These are phyloP conservation scores for Scaptomyza pallida DNA, from an alignment of 1,140 invertebrate species.

Conservation along the genomic window DNA sequence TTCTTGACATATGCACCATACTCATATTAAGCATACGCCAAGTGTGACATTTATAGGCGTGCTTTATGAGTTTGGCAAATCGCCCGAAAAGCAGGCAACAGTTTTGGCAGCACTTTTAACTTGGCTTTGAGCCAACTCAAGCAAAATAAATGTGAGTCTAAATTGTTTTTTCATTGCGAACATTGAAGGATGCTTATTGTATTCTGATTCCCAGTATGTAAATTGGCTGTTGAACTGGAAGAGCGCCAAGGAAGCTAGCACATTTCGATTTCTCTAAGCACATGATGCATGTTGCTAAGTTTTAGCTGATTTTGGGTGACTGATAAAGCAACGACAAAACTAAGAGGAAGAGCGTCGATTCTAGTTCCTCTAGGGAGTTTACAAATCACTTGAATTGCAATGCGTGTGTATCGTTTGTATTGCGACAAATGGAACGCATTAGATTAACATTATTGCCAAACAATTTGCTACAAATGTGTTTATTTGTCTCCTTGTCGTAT, in stretches of 20 bases:
- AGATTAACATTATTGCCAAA: slow-evolving; percentile 83
- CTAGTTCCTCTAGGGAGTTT: slow-evolving; percentile 13
- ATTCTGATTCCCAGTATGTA: background rate
- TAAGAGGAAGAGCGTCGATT: too few species aligned
- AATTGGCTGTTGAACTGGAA: slow-evolving; percentile 35
- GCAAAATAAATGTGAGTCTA: slow-evolving; percentile 34
- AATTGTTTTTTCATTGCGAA: slow-evolving; percentile 59
- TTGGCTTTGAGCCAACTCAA: slow-evolving; percentile 52
- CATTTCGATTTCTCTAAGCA: background rate
- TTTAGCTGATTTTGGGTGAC: background rate
- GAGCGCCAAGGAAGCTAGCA: slow-evolving; percentile 7
- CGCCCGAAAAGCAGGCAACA: slow-evolving; percentile 26
- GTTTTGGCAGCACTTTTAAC: slow-evolving; percentile 42
- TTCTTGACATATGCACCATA: background rate
- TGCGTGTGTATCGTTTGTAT: slow-evolving; percentile 72
- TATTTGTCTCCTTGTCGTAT: slow-evolving; percentile 65
- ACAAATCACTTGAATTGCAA: slow-evolving; percentile 71
- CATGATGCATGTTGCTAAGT: background rate
- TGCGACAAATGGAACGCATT: slow-evolving; percentile 81
- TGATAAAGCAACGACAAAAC: background rate
- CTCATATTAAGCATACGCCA: slow-evolving; percentile 40
- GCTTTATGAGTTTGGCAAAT: slow-evolving; percentile 42
- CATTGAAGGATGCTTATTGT: slow-evolving; percentile 21
- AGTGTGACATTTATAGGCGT: slow-evolving; percentile 41
- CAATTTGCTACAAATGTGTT: slow-evolving; percentile 79